Evolutionary conservation across 2,797 vertebrate genomes (phyloP), one percentile per base, ranked within the genome.

Genomic region (Macroramphosus scolopax): DNA sequence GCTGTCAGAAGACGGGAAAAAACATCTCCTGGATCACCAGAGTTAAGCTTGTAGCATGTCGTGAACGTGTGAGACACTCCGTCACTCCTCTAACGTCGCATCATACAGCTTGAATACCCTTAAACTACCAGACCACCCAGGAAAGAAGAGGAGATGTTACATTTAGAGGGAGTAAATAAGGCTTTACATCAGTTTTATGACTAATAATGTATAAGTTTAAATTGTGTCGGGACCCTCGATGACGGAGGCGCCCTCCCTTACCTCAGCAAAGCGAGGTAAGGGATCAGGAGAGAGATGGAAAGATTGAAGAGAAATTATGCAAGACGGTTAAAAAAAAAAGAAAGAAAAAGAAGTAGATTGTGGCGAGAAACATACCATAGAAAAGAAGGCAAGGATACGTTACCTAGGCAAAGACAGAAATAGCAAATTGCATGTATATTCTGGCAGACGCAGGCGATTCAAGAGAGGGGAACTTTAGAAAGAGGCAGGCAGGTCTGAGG

Each of bases 151-250:
- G n/a, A n/a, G n/a, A n/a, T n/a, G n/a, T n/a, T n/a, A n/a, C n/a
- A n/a, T n/a, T n/a, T n/a, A n/a, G n/a, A n/a, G n/a, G n/a, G n/a
- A n/a, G n/a, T n/a, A n/a, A n/a, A n/a, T n/a, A n/a, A n/a, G n/a
- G n/a, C n/a, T n/a, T n/a, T n/a, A n/a, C n/a, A n/a, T n/a, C n/a
- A n/a, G n/a, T n/a, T n/a, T n/a, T n/a, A n/a, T n/a, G n/a, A n/a
- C n/a, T n/a, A n/a, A n/a, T n/a, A n/a, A n/a, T n/a, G n/a, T n/a
- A n/a, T n/a, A n/a, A n/a, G n/a, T n/a, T n/a, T n/a, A n/a, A n/a
- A n/a, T n/a, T n/a, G n/a, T n/a, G n/a, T n/a, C n/a, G n/a, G 25
- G 70, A 63, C 60, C 75, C 49, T 72, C 6, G 68, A 83, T 71
- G 75, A 71, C n/a, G 29, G 53, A 51, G 56, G 52, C 39, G 51